Conservation (phyloP, 1,140 invertebrate genomes). For the Ceratitis capitata region DNA sequence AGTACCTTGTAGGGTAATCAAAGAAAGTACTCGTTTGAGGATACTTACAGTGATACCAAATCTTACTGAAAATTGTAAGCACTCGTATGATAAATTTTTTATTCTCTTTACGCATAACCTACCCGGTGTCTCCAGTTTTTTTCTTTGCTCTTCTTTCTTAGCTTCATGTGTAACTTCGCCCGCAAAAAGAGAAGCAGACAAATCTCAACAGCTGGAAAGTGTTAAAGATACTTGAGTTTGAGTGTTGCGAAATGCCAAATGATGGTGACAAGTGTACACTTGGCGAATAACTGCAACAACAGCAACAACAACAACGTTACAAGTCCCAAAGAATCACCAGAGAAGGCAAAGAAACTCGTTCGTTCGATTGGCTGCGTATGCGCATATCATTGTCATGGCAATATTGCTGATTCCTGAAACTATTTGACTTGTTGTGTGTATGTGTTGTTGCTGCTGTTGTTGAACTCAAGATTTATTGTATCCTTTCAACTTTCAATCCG, state of each 20-base stretch:
- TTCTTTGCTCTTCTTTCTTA: background rate
- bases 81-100: too few relatives aligned
- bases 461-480: background rate
- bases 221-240: background rate
- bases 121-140: background rate
- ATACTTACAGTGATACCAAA: too few relatives aligned
- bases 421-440: too few relatives aligned
- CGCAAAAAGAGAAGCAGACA: background rate
- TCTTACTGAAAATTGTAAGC: too few relatives aligned
- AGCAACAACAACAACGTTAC: too few relatives aligned
- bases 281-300: too few relatives aligned
- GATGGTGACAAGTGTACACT: background rate
- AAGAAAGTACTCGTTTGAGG: too few relatives aligned
- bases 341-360: too few relatives aligned
- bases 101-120: too few relatives aligned
- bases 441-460: background rate
- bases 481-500: slow-evolving; percentile 23
- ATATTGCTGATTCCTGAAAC: background rate
- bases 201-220: slow-evolving; percentile 11
- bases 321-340: too few relatives aligned
- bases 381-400: background rate
- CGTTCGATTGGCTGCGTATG: background rate
- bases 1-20: too few relatives aligned
- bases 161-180: background rate
- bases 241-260: background rate